These are phyloP conservation scores for Zygogramma bicolorata DNA, from an alignment of 2,888 invertebrate species.

Conservation along the genomic window DNA sequence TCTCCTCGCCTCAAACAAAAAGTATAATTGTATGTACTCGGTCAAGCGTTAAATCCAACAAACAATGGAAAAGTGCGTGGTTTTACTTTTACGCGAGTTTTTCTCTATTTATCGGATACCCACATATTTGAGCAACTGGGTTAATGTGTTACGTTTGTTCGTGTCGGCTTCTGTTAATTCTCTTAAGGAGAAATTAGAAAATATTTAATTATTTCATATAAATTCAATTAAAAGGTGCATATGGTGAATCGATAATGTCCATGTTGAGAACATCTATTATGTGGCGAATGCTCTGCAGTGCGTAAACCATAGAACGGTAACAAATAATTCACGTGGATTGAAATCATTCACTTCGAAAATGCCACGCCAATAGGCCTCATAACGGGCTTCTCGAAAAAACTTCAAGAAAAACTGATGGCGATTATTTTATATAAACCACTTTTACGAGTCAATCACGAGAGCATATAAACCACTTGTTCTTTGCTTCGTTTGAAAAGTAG, in stretches of 20 bases:
- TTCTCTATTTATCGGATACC: constrained; percentile 15
- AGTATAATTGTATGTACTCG: constrained; percentile 1
- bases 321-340: background rate
- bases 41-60: background rate
- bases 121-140: constrained; percentile 20
- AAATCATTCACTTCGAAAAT: too few relatives aligned
- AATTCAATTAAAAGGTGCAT: constrained; percentile 8
- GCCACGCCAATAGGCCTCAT: too few relatives aligned
- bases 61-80: constrained; percentile 7
- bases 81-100: constrained; percentile 13
- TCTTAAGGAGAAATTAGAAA: constrained; percentile 8
- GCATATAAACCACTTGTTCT: too few relatives aligned
- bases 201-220: background rate
- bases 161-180: constrained; percentile 6
- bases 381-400: background rate
- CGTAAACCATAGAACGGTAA: background rate
- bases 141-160: constrained; percentile 18
- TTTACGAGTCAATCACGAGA: too few relatives aligned
- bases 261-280: background rate
- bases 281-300: background rate
- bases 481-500: too few relatives aligned
- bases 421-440: too few relatives aligned
- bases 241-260: background rate
- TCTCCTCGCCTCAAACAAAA: background rate
- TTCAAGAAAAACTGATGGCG: background rate